These are phyloP conservation scores for Lochmaea crataegi DNA, from an alignment of 2,888 invertebrate genomes.

Conservation along the genomic window DNA sequence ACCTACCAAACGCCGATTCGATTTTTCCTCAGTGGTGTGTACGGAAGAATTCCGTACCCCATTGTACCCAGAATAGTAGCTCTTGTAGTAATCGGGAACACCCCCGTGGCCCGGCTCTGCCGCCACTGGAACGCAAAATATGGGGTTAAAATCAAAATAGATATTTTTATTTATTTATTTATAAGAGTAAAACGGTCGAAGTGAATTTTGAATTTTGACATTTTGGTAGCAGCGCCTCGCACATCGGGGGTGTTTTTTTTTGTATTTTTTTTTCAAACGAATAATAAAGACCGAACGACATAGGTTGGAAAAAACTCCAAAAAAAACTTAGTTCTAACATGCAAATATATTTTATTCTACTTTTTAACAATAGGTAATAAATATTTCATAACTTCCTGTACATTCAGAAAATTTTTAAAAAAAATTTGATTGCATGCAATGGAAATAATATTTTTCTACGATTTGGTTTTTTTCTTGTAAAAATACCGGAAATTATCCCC, in stretches of 20 bases:
- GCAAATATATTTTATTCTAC: neutral
- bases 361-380: no score
- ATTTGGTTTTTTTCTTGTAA: neutral
- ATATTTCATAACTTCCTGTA: neutral
- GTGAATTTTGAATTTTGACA: conserved; percentile 39
- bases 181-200: conserved; percentile 32
- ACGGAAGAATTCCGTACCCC: conserved; percentile 68
- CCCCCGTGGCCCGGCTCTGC: conserved; percentile 82
- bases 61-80: conserved; percentile 80
- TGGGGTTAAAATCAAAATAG: conserved; percentile 46
- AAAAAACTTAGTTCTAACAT: neutral
- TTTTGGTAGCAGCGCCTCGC: conserved; percentile 64
- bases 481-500: conserved; percentile 3
- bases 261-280: conserved; percentile 36
- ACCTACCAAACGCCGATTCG: conserved; percentile 79
- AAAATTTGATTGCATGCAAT: conserved; percentile 8
- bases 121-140: conserved; percentile 78
- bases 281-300: conserved; percentile 46
- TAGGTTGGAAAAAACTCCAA: conserved; percentile 1
- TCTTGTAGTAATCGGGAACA: conserved; percentile 89
- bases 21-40: conserved; percentile 73
- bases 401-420: neutral
- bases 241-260: conserved; percentile 63
- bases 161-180: conserved; percentile 32
- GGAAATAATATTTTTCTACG: neutral